These are phyloP conservation scores for Phymastichus coffea DNA, from an alignment of 1,140 invertebrate species.

Conservation along the genomic window DNA sequence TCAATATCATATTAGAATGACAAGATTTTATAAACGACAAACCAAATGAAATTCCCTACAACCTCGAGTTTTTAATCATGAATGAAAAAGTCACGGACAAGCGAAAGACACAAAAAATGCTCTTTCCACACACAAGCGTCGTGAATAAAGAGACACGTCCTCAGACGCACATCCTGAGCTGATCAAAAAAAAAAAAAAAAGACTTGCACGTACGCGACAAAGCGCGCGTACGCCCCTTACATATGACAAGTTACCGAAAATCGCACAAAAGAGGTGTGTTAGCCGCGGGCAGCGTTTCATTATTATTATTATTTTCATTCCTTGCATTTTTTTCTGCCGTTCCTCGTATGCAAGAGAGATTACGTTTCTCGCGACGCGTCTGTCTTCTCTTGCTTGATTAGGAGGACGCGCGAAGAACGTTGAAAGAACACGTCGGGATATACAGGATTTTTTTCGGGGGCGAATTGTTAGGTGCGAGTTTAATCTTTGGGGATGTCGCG, in stretches of 20 bases:
- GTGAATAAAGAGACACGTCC: not conserved
- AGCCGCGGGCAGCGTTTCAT: not conserved
- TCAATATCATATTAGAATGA: too few species aligned
- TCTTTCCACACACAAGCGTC: not conserved
- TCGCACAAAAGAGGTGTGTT: not conserved
- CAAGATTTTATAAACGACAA: too few species aligned
- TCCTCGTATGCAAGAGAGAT: too few species aligned
- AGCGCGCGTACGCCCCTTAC: slow-evolving; percentile 2
- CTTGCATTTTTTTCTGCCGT: slow-evolving; percentile 7
- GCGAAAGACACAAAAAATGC: too few species aligned
- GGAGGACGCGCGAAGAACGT: too few species aligned
- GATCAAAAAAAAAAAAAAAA: not conserved
- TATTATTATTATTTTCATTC: slow-evolving; percentile 30
- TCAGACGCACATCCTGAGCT: slow-evolving; percentile 4
- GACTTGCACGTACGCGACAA: not conserved
- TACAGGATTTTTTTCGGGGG: not conserved
- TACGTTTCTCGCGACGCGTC: too few species aligned
- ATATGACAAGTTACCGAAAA: slow-evolving; percentile 8
- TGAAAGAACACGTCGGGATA: too few species aligned
- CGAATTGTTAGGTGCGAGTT: not conserved
- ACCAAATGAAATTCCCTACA: too few species aligned
- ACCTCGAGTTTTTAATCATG: too few species aligned
- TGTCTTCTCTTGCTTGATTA: too few species aligned
- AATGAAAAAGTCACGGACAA: too few species aligned
- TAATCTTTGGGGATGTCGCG: not conserved